Conservation (phyloP, 2,888 invertebrate genomes). For the Diloba caeruleocephala region DNA sequence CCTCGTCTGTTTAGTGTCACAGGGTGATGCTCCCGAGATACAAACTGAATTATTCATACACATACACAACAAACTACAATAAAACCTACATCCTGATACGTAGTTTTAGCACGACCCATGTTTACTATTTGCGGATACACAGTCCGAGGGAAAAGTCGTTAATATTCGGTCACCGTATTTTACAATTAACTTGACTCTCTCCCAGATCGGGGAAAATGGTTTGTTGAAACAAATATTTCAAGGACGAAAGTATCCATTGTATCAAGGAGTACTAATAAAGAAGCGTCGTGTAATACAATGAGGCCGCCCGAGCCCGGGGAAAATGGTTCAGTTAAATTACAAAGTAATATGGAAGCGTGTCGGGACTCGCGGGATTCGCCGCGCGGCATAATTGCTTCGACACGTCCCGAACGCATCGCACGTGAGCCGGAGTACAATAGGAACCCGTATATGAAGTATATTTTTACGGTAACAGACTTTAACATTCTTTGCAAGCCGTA, state of each 20-base stretch:
- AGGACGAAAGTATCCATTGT: not conserved
- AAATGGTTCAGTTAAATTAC: not conserved
- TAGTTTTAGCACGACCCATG: not conserved
- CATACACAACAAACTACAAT: not conserved
- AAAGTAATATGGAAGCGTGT: not conserved
- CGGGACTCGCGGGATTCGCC: not conserved
- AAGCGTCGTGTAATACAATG: not conserved
- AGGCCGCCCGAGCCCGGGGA: too few relatives aligned
- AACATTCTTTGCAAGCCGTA: too few relatives aligned
- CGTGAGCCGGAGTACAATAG: too few relatives aligned
- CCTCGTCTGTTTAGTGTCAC: not conserved
- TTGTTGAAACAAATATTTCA: not conserved
- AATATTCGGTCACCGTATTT: constrained; percentile 9
- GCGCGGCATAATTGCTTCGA: too few relatives aligned
- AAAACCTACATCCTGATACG: not conserved
- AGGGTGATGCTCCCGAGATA: not conserved
- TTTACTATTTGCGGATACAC: not conserved
- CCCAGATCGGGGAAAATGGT: not conserved
- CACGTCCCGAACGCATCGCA: too few relatives aligned
- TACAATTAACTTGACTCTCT: constrained; percentile 5
- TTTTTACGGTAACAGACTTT: too few relatives aligned
- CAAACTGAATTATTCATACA: constrained; percentile 1
- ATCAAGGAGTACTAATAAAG: not conserved
- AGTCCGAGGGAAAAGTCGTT: constrained; percentile 2
- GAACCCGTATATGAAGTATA: too few relatives aligned